These are phyloP conservation scores for Porites lutea DNA, from an alignment of 64 coral and sea anemone species.

Conservation along the genomic window DNA sequence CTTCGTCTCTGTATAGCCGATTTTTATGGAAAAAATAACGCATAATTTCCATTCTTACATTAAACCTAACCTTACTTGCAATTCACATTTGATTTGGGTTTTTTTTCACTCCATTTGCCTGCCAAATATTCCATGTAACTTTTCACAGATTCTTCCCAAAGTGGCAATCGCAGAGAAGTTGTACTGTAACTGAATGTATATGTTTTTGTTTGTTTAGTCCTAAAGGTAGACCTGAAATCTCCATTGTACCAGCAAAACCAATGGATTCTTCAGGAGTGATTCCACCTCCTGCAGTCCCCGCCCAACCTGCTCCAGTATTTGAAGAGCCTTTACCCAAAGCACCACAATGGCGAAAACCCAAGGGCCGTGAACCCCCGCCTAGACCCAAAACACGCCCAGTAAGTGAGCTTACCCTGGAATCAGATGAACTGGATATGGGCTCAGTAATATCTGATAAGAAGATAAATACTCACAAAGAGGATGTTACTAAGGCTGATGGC, in stretches of 20 bases:
- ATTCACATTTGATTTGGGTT: too few species aligned
- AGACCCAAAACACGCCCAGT: conserved; percentile 88
- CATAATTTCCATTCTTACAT: too few species aligned
- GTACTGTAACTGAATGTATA: background rate
- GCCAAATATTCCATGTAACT: too few species aligned
- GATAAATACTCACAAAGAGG: background rate
- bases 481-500: background rate
- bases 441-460: background rate
- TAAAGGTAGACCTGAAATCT: conserved; percentile 86
- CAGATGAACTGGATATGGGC: conserved; percentile 6
- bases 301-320: background rate
- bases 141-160: too few species aligned
- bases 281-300: background rate
- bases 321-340: background rate
- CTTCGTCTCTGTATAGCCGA: too few species aligned
- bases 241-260: conserved; percentile 86
- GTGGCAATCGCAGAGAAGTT: too few species aligned
- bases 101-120: too few species aligned
- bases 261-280: conserved; percentile 58
- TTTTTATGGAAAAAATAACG: too few species aligned
- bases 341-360: conserved; percentile 30
- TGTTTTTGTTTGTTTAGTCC: conserved; percentile 29
- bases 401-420: conserved; percentile 31
- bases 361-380: conserved; percentile 69
- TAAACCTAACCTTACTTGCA: too few species aligned